Base-by-base conservation (phyloP, 2,888 invertebrate genomes). In the Parnassius glacialis region DNA sequence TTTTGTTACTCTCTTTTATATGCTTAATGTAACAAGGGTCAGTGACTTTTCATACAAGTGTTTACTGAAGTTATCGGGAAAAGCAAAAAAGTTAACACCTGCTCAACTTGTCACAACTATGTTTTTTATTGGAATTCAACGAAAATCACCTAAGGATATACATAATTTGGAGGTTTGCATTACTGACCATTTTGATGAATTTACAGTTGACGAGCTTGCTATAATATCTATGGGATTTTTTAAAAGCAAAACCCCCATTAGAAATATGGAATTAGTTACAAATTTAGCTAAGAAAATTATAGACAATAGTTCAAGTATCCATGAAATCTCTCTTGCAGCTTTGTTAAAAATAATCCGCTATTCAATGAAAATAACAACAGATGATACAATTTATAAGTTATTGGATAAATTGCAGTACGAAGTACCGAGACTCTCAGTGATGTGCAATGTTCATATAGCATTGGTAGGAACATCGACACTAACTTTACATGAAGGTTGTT, bases 221-320 rank as follows among this genome's bases (percentile, higher is more conserved):
- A 92, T 96, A 12, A 92, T 95, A 69, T 92, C 94, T 5, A 94
- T 95, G 93, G 96, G 95, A 0, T 96, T 95, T 79, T 97, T 97
- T 73, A 96, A 96, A 86, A 94, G 94, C 13, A 92, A 94, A 83
- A 94, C 94, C 1, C 92, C 90, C 13, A 90, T 96, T 56, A 91
- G 92, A 65, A 93, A 86, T 77, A 68, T 76, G 3, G 74, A 80
- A 0, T 71, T 95, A 51, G 59, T 94, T 0, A 70, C 83, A 2
- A 85, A 86, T 58, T 87, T 94, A 1, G 92, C 94, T 45, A 68
- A 84, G 2, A 91, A 87, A 73, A 76, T 94, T 0, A 87, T 88
- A n/a, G 75, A 85, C 10, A 85, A 93, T 66, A 72, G 92, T 16
- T 80, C 92, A 25, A 83, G 76, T 3, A 86, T 95, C 11, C 92